Percentiles rank a stretch among this genome's conserved stretches.
Evolutionary conservation across 23 tunicate species (phyloP).

Genomic region (Trididemnum miniatum): DNA sequence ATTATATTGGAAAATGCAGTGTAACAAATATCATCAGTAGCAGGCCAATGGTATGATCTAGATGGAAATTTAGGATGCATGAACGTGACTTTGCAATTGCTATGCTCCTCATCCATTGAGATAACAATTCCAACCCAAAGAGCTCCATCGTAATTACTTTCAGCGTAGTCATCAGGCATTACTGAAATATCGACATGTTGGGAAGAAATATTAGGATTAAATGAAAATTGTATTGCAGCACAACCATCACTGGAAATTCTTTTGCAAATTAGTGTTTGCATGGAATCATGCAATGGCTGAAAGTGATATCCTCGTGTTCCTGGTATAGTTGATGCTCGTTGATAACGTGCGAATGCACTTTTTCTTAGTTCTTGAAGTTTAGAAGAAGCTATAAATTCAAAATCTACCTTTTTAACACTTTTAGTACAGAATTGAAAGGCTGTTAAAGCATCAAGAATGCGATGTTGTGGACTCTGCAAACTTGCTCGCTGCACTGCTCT

Average conservation of each 20-base stretch:
- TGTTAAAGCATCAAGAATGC: background rate
- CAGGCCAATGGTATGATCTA: slow-evolving; percentile 1
- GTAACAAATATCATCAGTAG: slow-evolving; percentile 24
- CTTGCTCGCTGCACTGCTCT: slow-evolving; percentile 14
- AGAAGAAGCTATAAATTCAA: background rate
- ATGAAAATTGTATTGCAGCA: slow-evolving; percentile 24
- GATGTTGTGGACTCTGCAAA: slow-evolving; percentile 1
- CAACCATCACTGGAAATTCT: too few relatives aligned
- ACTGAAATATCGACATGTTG: too few relatives aligned
- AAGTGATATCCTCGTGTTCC: background rate
- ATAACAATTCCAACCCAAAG: slow-evolving; percentile 32
- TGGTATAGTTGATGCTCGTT: background rate
- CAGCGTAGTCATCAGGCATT: background rate
- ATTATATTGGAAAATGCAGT: slow-evolving; percentile 6
- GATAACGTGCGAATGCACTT: background rate
- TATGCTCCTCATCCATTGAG: background rate
- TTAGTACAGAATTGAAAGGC: background rate
- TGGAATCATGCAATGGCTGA: slow-evolving; percentile 4
- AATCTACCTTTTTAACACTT: background rate
- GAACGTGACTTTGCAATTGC: slow-evolving; percentile 3
- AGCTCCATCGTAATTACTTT: background rate
- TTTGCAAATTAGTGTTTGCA: too few relatives aligned
- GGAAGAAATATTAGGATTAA: too few relatives aligned
- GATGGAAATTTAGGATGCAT: slow-evolving; percentile 22
- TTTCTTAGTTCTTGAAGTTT: background rate